A percentile compares a stretch with the other conserved stretches of the same genome.
Conservation (phyloP, 2,888 invertebrate species). For the Machimus atricapillus region DNA sequence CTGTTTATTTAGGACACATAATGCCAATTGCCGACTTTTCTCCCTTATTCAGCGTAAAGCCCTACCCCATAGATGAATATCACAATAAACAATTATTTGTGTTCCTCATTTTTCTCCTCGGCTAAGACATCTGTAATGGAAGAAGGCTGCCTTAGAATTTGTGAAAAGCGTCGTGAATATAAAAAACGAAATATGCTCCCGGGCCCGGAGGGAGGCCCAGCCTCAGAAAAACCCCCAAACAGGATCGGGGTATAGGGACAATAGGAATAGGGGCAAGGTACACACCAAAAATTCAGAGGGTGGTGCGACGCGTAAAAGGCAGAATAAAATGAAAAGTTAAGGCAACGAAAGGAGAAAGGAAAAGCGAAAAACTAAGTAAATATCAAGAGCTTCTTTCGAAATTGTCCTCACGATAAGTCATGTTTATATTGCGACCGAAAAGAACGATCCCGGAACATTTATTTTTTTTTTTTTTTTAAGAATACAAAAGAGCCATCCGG, state of each 20-base stretch:
- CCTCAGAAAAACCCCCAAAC: neutral
- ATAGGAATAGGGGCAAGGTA: neutral
- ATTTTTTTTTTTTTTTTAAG: neutral
- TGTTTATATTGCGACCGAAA: neutral
- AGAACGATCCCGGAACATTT: neutral
- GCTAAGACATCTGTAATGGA: constrained; percentile 2
- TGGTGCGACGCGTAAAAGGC: neutral
- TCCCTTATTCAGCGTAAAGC: neutral
- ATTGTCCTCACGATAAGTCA: constrained; percentile 4
- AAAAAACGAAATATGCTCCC: neutral
- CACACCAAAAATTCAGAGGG: neutral
- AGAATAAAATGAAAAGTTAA: neutral
- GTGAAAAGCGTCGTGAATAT: constrained; percentile 1
- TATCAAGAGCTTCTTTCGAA: neutral
- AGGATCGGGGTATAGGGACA: neutral
- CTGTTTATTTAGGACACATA: constrained; percentile 19
- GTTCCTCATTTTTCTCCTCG: neutral
- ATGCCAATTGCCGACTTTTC: constrained; percentile 13
- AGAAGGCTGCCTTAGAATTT: constrained; percentile 5
- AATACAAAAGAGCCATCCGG: neutral
- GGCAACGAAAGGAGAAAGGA: neutral
- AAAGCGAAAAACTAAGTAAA: neutral
- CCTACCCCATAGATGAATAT: constrained; percentile 2
- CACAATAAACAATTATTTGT: constrained; percentile 27
- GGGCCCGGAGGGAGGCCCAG: neutral